A percentile compares a stretch with the other conserved stretches of the same genome.
These are phyloP conservation scores for Muscicapa comitata DNA, from an alignment of 2,797 vertebrate genomes.

Conservation along the genomic window DNA sequence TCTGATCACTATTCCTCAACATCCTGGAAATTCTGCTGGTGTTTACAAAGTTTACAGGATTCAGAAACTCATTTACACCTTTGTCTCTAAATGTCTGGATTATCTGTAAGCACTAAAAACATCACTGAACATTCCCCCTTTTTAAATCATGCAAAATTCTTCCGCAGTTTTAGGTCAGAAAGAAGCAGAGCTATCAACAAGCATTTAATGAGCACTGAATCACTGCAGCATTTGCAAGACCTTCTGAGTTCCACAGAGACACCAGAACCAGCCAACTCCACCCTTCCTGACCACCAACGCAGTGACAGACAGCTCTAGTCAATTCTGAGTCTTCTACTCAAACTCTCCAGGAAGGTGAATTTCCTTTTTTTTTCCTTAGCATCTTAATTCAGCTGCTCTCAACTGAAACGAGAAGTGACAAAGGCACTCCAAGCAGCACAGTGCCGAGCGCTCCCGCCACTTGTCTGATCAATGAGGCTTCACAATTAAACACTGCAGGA, in stretches of 20 bases:
- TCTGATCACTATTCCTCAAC: neutral
- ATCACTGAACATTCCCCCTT: neutral
- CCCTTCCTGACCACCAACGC: neutral
- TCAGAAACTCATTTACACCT: neutral
- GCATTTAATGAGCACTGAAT: neutral
- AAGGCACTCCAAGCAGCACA: neutral
- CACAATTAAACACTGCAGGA: neutral
- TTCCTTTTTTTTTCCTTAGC: neutral
- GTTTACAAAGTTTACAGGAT: neutral
- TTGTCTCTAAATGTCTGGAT: neutral
- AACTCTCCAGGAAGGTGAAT: neutral
- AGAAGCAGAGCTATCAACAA: neutral
- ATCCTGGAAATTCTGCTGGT: neutral
- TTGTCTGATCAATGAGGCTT: neutral
- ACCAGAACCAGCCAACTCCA: neutral
- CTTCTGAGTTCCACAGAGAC: neutral
- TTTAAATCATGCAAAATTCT: neutral
- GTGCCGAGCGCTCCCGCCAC: fast-evolving
- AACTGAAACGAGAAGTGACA: neutral
- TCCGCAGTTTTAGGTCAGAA: constrained; percentile 15
- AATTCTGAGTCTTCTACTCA: neutral
- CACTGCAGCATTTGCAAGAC: neutral
- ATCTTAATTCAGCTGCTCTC: neutral
- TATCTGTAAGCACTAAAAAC: neutral
- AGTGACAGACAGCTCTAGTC: neutral